Evolutionary conservation across 2,113 vertebrate species (phyloP).

Genomic region (Aldabrachelys gigantea): DNA sequence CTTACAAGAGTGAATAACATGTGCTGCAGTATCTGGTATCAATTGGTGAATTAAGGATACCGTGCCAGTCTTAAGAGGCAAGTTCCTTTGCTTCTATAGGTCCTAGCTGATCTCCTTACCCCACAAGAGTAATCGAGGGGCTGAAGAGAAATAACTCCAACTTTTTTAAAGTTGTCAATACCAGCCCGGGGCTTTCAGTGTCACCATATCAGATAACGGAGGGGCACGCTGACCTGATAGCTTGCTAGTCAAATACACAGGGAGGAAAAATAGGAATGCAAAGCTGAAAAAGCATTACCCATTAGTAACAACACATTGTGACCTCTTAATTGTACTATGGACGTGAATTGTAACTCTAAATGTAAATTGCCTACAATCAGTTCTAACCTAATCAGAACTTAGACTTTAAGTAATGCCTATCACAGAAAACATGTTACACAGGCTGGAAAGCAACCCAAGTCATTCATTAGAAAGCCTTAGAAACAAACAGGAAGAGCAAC

Average conservation of each 20-base stretch:
- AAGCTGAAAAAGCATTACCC: neutral
- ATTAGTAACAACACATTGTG: neutral
- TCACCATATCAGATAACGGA: constrained; percentile 7
- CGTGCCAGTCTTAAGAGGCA: neutral
- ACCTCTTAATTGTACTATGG: neutral
- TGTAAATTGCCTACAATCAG: neutral
- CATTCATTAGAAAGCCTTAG: neutral
- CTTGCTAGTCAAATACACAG: constrained; percentile 29
- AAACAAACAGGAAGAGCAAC: rapidly evolving
- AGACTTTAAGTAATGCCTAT: neutral
- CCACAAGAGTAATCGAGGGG: neutral
- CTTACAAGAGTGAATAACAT: neutral
- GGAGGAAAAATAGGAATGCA: neutral
- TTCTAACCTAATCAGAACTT: neutral
- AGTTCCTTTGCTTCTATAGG: neutral
- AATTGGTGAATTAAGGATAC: constrained; percentile 48
- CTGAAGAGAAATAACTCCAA: constrained; percentile 20
- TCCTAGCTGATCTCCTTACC: neutral
- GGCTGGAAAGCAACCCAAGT: neutral
- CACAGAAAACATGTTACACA: neutral
- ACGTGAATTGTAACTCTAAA: neutral
- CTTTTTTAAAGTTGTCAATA: neutral
- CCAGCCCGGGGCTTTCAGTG: neutral
- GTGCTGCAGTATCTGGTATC: neutral
- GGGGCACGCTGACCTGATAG: constrained; percentile 31